phyloP scores from a whole-genome alignment of 64 coral and sea anemone genomes.

The Porites lutea region DNA sequence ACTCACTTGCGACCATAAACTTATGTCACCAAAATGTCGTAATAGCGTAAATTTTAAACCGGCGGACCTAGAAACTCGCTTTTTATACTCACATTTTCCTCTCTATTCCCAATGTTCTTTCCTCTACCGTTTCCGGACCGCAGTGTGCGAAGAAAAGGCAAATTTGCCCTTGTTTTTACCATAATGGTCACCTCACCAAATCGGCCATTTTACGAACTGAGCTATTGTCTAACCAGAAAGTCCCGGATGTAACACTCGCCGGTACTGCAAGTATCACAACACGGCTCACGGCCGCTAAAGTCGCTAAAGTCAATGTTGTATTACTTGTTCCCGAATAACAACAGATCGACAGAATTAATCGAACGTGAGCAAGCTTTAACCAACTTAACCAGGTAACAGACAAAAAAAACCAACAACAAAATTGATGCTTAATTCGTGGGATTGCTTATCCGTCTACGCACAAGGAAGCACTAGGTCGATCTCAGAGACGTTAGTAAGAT shows the following conservation, averaged over 20 bases:
- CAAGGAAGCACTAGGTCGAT: too few relatives aligned
- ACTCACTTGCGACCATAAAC: too few relatives aligned
- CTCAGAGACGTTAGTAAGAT: too few relatives aligned
- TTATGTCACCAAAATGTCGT: not conserved
- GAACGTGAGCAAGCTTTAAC: too few relatives aligned
- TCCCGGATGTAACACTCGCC: not conserved
- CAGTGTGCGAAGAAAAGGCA: slow-evolving; percentile 16
- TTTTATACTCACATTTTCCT: slow-evolving; percentile 9
- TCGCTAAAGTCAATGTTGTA: too few relatives aligned
- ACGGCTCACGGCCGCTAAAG: too few relatives aligned
- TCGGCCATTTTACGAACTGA: slow-evolving; percentile 7
- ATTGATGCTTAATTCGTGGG: too few relatives aligned
- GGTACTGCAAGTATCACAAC: not conserved
- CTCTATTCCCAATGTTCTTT: slow-evolving; percentile 44
- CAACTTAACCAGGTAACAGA: too few relatives aligned
- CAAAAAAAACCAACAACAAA: too few relatives aligned
- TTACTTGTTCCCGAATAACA: too few relatives aligned
- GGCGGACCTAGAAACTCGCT: not conserved
- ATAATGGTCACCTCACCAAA: not conserved
- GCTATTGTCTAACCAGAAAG: not conserved
- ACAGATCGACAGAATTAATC: too few relatives aligned
- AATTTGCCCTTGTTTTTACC: slow-evolving; percentile 35
- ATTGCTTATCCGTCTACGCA: too few relatives aligned
- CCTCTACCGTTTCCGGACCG: slow-evolving; percentile 47
- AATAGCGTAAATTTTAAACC: not conserved